Evolutionary conservation across 2,797 vertebrate genomes (phyloP).

Genomic region (Parauchenoglanis punctatus): DNA sequence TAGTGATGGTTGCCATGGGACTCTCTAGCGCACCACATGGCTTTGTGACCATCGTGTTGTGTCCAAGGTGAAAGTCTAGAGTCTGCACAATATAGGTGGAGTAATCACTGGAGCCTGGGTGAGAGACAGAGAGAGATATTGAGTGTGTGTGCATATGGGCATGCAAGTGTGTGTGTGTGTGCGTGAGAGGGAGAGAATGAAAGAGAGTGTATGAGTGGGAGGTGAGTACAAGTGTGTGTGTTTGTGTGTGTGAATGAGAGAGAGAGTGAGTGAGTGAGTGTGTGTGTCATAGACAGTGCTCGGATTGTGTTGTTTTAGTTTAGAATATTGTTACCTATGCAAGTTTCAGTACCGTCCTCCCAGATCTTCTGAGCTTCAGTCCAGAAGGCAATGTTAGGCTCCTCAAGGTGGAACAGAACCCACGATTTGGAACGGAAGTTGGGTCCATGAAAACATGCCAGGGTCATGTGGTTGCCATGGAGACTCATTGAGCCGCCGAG

Average conservation of each 20-base stretch:
- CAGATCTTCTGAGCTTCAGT: constrained; percentile 98
- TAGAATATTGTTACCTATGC: neutral
- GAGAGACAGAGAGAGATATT: neutral
- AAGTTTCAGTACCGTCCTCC: constrained; percentile 87
- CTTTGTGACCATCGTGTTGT: constrained; percentile 99
- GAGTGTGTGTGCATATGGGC: neutral
- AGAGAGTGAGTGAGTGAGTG: neutral
- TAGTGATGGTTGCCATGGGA: constrained; percentile 98
- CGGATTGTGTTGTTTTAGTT: neutral
- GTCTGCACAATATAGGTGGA: constrained; percentile 98
- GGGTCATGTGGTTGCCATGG: constrained; percentile 97
- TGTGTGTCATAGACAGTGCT: neutral
- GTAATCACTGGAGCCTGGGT: constrained; percentile 88
- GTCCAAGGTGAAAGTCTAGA: constrained; percentile 94
- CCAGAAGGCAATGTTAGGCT: constrained; percentile 99
- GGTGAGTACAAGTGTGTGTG: too few species aligned
- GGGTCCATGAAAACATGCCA: constrained; percentile 97
- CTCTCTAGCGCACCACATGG: constrained; percentile 95
- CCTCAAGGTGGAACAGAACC: constrained; percentile 97
- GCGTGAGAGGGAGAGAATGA: neutral
- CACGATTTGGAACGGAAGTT: constrained; percentile 99
- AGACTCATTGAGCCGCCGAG: constrained; percentile 98
- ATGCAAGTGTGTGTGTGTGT: neutral
- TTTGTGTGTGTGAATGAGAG: constrained; percentile 27
- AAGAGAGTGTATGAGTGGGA: neutral